Percentiles rank a stretch among this genome's conserved stretches.
Evolutionary conservation across 2,797 vertebrate species (phyloP).

Genomic region (Benthosema pterotum): DNA sequence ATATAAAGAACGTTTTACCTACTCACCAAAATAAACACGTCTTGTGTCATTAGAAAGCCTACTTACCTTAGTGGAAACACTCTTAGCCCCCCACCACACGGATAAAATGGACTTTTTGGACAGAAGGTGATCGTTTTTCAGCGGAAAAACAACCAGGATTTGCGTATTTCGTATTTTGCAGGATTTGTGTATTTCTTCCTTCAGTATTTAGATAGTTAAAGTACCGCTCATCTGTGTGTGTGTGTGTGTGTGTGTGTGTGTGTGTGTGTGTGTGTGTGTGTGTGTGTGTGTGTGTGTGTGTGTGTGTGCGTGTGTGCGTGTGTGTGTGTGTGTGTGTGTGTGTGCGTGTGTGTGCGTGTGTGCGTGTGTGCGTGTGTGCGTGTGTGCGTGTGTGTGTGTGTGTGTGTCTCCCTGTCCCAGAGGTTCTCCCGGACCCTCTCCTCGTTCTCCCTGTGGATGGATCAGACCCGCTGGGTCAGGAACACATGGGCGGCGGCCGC

Average conservation of each 20-base stretch:
- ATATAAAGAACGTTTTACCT: no score
- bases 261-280: background rate
- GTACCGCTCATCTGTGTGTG: no score
- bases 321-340: background rate
- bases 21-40: no score
- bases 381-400: background rate
- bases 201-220: no score
- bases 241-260: background rate
- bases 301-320: constrained; percentile 1
- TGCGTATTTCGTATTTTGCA: no score
- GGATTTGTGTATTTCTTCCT: no score
- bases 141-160: no score
- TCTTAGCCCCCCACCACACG: no score
- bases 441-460: constrained; percentile 95
- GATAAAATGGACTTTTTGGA: no score
- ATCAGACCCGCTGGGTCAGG: constrained; percentile 93
- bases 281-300: background rate
- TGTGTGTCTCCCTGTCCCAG: constrained; percentile 63
- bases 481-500: constrained; percentile 96
- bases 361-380: background rate
- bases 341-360: constrained; percentile 7
- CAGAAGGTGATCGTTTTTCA: no score
- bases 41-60: no score
- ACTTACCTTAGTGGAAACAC: no score
- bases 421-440: constrained; percentile 90